A percentile compares a stretch with the other conserved stretches of the same genome.
Conservation (phyloP, 1,140 invertebrate genomes). For the Nasonia giraulti region DNA sequence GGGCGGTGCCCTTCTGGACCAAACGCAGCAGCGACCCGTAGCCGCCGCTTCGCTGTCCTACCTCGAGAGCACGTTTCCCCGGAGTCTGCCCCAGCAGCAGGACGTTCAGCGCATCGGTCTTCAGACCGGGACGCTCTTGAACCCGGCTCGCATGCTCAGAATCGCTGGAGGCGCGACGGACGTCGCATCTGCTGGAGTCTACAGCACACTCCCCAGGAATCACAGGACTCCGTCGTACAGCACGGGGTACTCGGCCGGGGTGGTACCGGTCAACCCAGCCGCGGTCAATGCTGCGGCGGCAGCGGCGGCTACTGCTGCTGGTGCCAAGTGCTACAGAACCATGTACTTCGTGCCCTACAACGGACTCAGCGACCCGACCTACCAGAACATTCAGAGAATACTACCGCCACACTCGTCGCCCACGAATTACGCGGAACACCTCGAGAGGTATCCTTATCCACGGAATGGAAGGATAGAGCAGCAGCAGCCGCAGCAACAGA, state of each 20-base stretch:
- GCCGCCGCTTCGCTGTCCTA: constrained; percentile 59
- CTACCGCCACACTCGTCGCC: constrained; percentile 68
- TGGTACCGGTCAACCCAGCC: constrained; percentile 51
- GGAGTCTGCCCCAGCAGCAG: constrained; percentile 49
- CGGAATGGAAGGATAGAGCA: constrained; percentile 58
- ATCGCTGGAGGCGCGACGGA: constrained; percentile 57
- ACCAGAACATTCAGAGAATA: constrained; percentile 71
- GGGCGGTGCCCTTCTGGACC: constrained; percentile 7
- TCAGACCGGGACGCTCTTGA: constrained; percentile 18
- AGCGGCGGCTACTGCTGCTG: constrained; percentile 52
- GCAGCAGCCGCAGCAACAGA: no score
- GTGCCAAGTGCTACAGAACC: constrained; percentile 73
- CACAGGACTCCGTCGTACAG: constrained; percentile 58
- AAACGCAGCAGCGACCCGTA: constrained; percentile 24
- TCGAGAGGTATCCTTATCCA: constrained; percentile 70
- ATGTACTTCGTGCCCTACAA: constrained; percentile 87
- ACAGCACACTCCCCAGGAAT: constrained; percentile 54
- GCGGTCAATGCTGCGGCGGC: constrained; percentile 54
- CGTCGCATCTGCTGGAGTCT: constrained; percentile 55
- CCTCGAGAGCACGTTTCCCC: constrained; percentile 61
- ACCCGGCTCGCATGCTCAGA: constrained; percentile 58
- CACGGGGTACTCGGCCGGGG: constrained; percentile 59
- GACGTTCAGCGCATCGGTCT: constrained; percentile 4
- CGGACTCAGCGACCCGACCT: constrained; percentile 71
- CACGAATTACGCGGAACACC: constrained; percentile 68